A percentile compares a stretch with the other conserved stretches of the same genome.
Conservation (phyloP, 2,113 vertebrate species). For the Zosterops borbonicus region DNA sequence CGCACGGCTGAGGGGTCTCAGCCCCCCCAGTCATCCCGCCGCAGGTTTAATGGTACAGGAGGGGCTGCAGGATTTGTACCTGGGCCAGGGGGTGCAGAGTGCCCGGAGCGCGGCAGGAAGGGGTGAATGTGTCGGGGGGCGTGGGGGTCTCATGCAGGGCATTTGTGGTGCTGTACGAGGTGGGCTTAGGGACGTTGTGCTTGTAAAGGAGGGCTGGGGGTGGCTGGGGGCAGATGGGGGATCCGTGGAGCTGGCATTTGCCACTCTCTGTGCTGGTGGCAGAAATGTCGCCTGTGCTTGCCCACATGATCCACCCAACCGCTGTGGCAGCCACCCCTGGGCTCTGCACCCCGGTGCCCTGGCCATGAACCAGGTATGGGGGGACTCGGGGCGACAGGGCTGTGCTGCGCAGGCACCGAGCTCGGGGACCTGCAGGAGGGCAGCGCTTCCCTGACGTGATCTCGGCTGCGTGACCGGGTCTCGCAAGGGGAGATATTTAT, state of each 20-base stretch:
- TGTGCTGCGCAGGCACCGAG: not conserved
- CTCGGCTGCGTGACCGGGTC: not conserved
- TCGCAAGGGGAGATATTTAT: not conserved
- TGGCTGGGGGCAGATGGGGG: not conserved
- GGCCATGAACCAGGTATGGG: not conserved
- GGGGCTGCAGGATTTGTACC: not conserved
- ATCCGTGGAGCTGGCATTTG: not conserved
- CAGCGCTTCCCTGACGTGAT: not conserved
- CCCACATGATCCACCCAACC: accelerated
- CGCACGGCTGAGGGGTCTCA: not conserved
- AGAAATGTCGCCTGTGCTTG: not conserved
- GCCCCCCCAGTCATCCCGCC: not conserved
- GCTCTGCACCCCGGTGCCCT: not conserved
- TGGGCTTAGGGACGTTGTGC: not conserved
- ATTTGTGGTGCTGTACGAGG: not conserved
- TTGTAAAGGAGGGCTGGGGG: not conserved
- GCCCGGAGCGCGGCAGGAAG: not conserved
- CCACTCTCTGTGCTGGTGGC: not conserved
- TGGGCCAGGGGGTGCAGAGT: not conserved
- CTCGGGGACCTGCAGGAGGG: not conserved
- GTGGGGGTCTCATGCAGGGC: not conserved
- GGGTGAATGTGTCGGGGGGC: not conserved
- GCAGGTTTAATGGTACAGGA: not conserved
- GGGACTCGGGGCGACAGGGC: not conserved
- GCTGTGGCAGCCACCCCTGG: not conserved